These are phyloP conservation scores for Ceratina australensis DNA, from an alignment of 1,140 invertebrate species.

Conservation along the genomic window DNA sequence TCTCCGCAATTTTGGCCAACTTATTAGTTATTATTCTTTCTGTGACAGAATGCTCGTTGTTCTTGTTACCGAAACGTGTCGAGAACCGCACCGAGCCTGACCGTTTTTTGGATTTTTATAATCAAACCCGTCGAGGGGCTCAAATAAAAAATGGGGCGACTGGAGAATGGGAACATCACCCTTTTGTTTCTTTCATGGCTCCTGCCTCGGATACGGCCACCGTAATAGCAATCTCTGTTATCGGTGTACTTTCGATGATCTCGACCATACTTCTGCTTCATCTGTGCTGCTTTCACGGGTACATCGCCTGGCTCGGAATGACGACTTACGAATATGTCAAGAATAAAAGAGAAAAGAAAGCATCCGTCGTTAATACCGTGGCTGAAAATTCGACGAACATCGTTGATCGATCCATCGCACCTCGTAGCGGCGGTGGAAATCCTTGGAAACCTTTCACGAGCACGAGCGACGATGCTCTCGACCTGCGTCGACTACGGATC, in stretches of 20 bases:
- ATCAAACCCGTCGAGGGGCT: too few species aligned
- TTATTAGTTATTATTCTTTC: conserved; percentile 85
- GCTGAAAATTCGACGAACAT: conserved; percentile 38
- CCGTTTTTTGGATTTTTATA: too few species aligned
- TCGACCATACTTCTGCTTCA: conserved; percentile 90
- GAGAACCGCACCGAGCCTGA: background rate
- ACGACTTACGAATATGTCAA: conserved; percentile 95
- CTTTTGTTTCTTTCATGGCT: conserved; percentile 77
- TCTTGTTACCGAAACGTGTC: background rate
- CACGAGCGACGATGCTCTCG: too few species aligned
- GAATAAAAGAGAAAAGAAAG: conserved; percentile 78
- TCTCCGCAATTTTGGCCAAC: conserved; percentile 89
- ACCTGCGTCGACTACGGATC: too few species aligned
- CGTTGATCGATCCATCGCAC: conserved; percentile 9
- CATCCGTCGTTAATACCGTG: background rate
- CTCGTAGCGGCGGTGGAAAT: too few species aligned
- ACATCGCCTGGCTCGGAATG: conserved; percentile 90
- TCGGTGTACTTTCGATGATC: conserved; percentile 86
- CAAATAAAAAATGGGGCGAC: conserved; percentile 72
- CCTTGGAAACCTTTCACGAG: too few species aligned
- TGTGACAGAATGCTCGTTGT: conserved; percentile 83
- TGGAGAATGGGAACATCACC: background rate
- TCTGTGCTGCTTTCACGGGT: conserved; percentile 93
- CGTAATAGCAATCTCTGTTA: conserved; percentile 82
- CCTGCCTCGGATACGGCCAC: conserved; percentile 82